Percentiles rank a stretch among this genome's conserved stretches.
Conservation (phyloP, 2,797 vertebrate species). For the Poeciliopsis presidionis region DNA sequence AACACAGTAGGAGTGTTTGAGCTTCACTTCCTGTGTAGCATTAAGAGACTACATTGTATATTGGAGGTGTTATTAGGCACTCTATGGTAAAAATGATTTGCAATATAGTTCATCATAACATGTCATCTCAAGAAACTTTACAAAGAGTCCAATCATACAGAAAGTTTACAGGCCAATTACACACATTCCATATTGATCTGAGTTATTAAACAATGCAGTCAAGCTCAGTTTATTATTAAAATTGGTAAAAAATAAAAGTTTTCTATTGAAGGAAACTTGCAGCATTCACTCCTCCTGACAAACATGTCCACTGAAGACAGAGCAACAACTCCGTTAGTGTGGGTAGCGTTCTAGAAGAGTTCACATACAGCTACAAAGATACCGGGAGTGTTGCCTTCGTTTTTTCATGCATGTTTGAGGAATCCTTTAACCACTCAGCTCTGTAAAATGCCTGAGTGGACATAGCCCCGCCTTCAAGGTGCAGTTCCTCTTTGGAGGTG, state of each 20-base stretch:
- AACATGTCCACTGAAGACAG: neutral
- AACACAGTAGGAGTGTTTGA: neutral
- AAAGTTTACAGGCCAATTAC: neutral
- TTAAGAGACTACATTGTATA: too few species aligned
- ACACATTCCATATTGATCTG: neutral
- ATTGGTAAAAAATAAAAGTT: neutral
- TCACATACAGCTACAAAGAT: too few species aligned
- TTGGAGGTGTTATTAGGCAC: neutral
- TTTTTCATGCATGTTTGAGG: too few species aligned
- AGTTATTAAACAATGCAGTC: neutral
- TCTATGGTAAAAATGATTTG: neutral
- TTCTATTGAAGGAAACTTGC: neutral
- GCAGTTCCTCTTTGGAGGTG: too few species aligned
- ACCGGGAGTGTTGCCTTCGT: too few species aligned
- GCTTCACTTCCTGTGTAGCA: too few species aligned
- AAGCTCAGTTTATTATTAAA: too few species aligned
- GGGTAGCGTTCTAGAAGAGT: too few species aligned
- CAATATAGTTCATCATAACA: neutral
- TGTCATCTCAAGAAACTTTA: neutral
- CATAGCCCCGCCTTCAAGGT: too few species aligned
- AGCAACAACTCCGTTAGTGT: too few species aligned
- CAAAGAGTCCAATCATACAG: neutral
- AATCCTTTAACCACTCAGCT: too few species aligned
- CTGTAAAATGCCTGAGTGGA: too few species aligned
- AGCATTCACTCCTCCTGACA: neutral